These are phyloP conservation scores for Panagrolaimus sp. DNA, from an alignment of 1,140 invertebrate genomes.

Conservation along the genomic window DNA sequence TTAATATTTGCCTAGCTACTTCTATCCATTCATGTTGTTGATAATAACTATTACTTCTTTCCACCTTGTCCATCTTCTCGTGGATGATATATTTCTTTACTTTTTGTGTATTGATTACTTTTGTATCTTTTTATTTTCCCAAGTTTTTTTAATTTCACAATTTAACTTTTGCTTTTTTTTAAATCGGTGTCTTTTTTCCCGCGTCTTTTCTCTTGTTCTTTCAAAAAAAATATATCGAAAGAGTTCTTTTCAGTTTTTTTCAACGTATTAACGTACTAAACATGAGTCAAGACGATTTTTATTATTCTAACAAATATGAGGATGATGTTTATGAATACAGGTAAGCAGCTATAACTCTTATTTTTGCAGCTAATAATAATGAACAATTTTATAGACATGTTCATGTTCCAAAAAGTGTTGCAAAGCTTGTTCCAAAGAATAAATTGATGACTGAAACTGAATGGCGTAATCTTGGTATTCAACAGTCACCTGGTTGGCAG, in stretches of 20 bases:
- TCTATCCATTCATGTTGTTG: no score
- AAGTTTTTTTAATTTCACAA: no score
- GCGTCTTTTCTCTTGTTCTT: not conserved
- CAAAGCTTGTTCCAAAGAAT: slow-evolving; percentile 75
- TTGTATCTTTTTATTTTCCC: no score
- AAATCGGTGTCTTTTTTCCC: not conserved
- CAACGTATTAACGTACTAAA: not conserved
- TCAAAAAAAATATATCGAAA: not conserved
- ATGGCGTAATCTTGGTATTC: slow-evolving; percentile 86
- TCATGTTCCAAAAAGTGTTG: slow-evolving; percentile 76
- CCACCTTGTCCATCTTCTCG: no score
- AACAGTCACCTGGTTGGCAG: slow-evolving; percentile 86
- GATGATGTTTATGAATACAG: slow-evolving; percentile 3
- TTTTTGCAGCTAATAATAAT: not conserved
- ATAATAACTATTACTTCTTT: no score
- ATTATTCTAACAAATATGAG: slow-evolving; percentile 3
- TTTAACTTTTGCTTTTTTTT: not conserved
- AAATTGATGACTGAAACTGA: slow-evolving; percentile 88
- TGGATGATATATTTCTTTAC: no score
- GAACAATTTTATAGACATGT: slow-evolving; percentile 66
- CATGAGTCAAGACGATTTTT: slow-evolving; percentile 10
- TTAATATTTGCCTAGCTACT: no score
- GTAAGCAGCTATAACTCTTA: not conserved
- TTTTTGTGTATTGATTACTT: no score
- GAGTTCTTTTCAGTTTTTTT: no score